Evolutionary conservation across 1,140 invertebrate genomes (phyloP).

Genomic region (Calephelis virginiensis): DNA sequence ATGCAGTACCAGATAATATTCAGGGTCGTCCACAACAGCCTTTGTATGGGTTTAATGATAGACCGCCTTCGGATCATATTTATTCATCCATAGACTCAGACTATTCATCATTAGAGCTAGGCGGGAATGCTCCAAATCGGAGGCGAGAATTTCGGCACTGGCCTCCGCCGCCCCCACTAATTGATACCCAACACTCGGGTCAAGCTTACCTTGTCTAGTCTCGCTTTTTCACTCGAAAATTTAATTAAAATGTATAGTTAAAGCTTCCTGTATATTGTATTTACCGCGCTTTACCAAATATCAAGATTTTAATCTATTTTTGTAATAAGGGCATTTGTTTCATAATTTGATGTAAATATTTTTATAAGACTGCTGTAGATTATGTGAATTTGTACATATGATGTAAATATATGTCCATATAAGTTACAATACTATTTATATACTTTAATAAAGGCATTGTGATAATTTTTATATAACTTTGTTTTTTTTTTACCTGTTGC

Average conservation of each 20-base stretch:
- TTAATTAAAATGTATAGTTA: conserved; percentile 58
- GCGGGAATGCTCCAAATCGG: conserved; percentile 60
- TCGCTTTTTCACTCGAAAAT: conserved; percentile 55
- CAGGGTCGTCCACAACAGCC: conserved; percentile 59
- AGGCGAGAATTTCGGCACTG: conserved; percentile 67
- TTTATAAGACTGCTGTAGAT: conserved; percentile 78
- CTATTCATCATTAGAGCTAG: conserved; percentile 80
- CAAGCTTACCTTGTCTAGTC: conserved; percentile 76
- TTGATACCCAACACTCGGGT: conserved; percentile 66
- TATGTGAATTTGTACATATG: conserved; percentile 75
- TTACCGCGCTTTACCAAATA: conserved; percentile 75
- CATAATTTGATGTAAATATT: conserved; percentile 74
- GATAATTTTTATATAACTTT: conserved; percentile 73
- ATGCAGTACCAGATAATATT: conserved; percentile 53
- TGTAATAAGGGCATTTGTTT: conserved; percentile 71
- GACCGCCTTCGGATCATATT: conserved; percentile 90
- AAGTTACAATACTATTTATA: conserved; percentile 78
- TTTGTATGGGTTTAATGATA: conserved; percentile 67
- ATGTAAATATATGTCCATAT: conserved; percentile 76
- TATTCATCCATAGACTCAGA: conserved; percentile 93
- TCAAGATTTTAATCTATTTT: conserved; percentile 74
- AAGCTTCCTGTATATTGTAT: conserved; percentile 73
- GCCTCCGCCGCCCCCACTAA: conserved; percentile 66
- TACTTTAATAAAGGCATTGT: conserved; percentile 79
- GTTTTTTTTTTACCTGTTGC: conserved; percentile 17